Evolutionary conservation across 37 sponge, comb jelly and placozoan species (phyloP), one percentile per base, ranked within the genome.

Genomic region (Diacarnus erythraeanus): DNA sequence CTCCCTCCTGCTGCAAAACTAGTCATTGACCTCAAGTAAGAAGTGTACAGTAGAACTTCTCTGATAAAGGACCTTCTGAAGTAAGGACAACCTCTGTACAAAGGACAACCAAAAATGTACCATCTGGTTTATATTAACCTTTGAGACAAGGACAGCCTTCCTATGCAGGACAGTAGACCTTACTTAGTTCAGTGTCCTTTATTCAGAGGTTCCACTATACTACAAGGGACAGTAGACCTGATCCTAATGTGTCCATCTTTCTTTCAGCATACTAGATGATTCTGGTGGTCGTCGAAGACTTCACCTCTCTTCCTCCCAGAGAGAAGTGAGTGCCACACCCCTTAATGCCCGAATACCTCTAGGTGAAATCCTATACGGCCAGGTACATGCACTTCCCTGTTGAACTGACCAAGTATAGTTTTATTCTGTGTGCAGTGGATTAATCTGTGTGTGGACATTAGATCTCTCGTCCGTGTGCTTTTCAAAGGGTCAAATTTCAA

Each of bases 341-440:
- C 89, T 92, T 1, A 82, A 82, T 78, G 93, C 86, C 41, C 75
- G 86, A 38, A 72, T 91, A 10, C 95, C 95, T 0, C 80, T 94
- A 4, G 22, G 38, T 4, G 37, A 65, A 38, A 21, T 40, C 43
- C 33, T 59, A 0, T 12, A 41, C 21, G 39, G 71, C 3, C 57
- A 65, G 66, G 66, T 65, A 31, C 2, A 5, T 65, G 33, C 61
- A 60, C n/a, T 47, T 6, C 51, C 6, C 34, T 30, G 31, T 30
- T 35, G 29, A 35, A 34, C 5, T 65, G 23, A 31, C 5, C 33
- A 3, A 2, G 66, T 57, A 33, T 77, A 6, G 9, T 78, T 70
- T n/a, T 27, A 47, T 33, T 57, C 1, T 23, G 54, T 3, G 43
- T 74, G 18, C 69, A 94, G 95, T 94, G 95, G 95, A 10, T 74